phyloP scores from a whole-genome alignment of 2,888 invertebrate species.

The Scaptomyza parva region DNA sequence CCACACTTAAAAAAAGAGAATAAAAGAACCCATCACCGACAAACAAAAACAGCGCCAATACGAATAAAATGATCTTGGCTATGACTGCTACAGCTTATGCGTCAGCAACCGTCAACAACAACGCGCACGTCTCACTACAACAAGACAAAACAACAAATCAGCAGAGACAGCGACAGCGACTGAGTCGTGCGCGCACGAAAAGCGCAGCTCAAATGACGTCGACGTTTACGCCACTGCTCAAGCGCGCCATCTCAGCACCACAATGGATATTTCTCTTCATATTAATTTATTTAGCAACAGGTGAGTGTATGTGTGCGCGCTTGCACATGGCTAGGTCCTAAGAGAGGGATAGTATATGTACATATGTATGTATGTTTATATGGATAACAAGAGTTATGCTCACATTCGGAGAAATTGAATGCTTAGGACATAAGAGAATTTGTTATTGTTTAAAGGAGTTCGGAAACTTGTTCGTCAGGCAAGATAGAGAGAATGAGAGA shows the following conservation, averaged over 20 bases:
- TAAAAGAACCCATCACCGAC: conserved; percentile 5
- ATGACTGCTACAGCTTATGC: conserved; percentile 61
- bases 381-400: conserved; percentile 26
- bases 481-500: too few species aligned
- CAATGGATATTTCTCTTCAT: conserved; percentile 80
- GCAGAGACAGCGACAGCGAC: conserved; percentile 52
- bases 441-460: not conserved
- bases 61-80: conserved; percentile 68
- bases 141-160: conserved; percentile 57
- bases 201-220: conserved; percentile 69
- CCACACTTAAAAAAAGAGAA: conserved; percentile 28
- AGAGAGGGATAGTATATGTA: conserved; percentile 41
- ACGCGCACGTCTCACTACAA: conserved; percentile 54
- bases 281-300: conserved; percentile 81
- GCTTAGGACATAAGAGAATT: conserved; percentile 1
- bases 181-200: conserved; percentile 76
- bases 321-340: conserved; percentile 28
- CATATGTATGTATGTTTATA: conserved; percentile 7
- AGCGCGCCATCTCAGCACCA: conserved; percentile 64
- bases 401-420: conserved; percentile 20
- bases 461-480: not conserved
- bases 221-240: conserved; percentile 60
- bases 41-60: conserved; percentile 33
- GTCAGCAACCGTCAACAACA: conserved; percentile 64
- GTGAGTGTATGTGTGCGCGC: conserved; percentile 63